Conservation (phyloP, 1,140 invertebrate species). For the Ladona fulva region DNA sequence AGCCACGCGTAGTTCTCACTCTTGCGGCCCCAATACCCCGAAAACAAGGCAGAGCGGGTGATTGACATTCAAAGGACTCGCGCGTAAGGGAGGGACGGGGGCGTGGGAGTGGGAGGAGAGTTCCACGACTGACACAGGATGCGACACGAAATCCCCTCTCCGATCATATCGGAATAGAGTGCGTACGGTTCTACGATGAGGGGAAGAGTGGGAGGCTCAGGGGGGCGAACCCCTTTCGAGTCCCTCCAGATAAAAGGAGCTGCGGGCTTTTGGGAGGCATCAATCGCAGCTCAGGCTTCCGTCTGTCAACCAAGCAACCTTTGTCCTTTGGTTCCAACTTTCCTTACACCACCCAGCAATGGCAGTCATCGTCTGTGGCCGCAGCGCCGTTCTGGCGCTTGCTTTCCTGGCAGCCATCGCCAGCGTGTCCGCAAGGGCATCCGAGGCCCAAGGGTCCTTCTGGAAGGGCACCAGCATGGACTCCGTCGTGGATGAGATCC, state of each 20-base stretch:
- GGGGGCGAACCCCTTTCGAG: not conserved
- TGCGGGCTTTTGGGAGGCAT: not conserved
- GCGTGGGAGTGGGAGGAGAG: not conserved
- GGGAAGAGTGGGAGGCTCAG: not conserved
- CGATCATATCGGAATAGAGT: not conserved
- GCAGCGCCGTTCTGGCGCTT: not conserved
- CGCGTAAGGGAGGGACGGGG: not conserved
- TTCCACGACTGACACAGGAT: not conserved
- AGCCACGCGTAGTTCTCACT: too few species aligned
- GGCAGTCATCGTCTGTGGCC: not conserved
- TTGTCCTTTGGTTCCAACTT: too few species aligned
- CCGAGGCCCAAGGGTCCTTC: slow-evolving; percentile 31
- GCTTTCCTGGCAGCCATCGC: slow-evolving; percentile 29
- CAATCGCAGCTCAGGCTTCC: not conserved
- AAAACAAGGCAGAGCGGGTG: not conserved
- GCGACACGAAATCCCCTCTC: not conserved
- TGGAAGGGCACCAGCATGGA: slow-evolving; percentile 61
- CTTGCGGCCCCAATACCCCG: not conserved
- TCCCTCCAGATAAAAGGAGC: not conserved
- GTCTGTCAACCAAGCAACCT: not conserved
- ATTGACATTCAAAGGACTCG: not conserved
- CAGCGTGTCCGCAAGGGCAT: slow-evolving; percentile 39
- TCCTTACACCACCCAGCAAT: not conserved
- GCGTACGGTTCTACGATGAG: not conserved
- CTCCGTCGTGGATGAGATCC: slow-evolving; percentile 60